Conservation (phyloP, 2,797 vertebrate genomes). For the Pipistrellus pipistrellus region DNA sequence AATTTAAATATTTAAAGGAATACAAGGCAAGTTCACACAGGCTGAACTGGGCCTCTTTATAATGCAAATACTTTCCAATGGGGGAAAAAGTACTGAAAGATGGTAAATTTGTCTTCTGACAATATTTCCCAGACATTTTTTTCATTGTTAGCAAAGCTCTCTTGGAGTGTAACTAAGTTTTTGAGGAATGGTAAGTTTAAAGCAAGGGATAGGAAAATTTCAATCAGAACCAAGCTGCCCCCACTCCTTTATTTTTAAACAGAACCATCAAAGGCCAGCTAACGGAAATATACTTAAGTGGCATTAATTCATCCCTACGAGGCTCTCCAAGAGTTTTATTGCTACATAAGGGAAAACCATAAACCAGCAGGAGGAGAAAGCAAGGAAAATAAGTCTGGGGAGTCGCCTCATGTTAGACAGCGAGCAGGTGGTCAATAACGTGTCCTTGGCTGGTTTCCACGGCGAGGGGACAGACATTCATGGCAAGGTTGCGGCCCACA, state of each 20-base stretch:
- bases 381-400: slow-evolving; percentile 84
- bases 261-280: slow-evolving; percentile 84
- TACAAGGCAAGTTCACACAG: slow-evolving; percentile 73
- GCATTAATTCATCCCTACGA: slow-evolving; percentile 82
- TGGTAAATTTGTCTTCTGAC: slow-evolving; percentile 79
- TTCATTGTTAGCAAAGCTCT: slow-evolving; percentile 82
- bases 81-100: slow-evolving; percentile 74
- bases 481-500: slow-evolving; percentile 69
- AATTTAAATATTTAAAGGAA: slow-evolving; percentile 78
- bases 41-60: slow-evolving; percentile 72
- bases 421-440: slow-evolving; percentile 82
- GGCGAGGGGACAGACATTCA: slow-evolving; percentile 74
- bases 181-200: slow-evolving; percentile 80
- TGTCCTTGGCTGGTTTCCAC: slow-evolving; percentile 79
- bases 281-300: slow-evolving; percentile 85
- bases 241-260: slow-evolving; percentile 80
- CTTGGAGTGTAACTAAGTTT: slow-evolving; percentile 82
- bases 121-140: slow-evolving; percentile 84
- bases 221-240: slow-evolving; percentile 79
- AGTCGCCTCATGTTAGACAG: slow-evolving; percentile 79
- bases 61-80: slow-evolving; percentile 80
- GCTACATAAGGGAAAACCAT: slow-evolving; percentile 81
- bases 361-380: slow-evolving; percentile 83
- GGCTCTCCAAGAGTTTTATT: slow-evolving; percentile 84
- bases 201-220: slow-evolving; percentile 85